Base-by-base conservation (phyloP, 2,888 invertebrate genomes). In the Luperina nickerlii region DNA sequence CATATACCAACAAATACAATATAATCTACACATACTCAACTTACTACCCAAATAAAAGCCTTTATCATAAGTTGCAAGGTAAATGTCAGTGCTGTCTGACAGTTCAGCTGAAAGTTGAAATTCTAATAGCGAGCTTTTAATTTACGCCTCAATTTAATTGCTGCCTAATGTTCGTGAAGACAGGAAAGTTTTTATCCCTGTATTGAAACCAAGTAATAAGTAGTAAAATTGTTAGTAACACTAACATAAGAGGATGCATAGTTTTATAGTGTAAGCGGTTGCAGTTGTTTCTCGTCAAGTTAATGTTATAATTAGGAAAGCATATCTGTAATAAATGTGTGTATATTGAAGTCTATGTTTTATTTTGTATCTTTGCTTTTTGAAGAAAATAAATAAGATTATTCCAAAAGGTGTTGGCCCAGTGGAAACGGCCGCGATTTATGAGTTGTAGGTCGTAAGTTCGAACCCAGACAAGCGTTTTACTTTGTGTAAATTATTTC, bases 251-350 rank as follows among this genome's bases (percentile, higher is more conserved):
- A 70, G 80, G 75, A 90, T 88, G 87, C 86, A 85, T 89, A 94
- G 91, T 92, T 93, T 92, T 93, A 92, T 94, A 94, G 93, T 87
- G 87, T 94, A 94, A 94, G 93, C 91, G 92, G 94, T 95, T 95
- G 94, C 91, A 94, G 94, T 95, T 96, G 95, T 96, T 90, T 95
- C 94, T 92, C 88, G 94, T 95, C 94, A 90, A 93, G 93, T 94
- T 94, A 93, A 94, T 94, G 95, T 96, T 96, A 91, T 95, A 94
- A 95, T 93, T 96, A 96, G 95, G 92, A 95, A 92, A 93, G 95
- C 96, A 96, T 96, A 96, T 96, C 96, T 96, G 95, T 96, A 96
- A 95, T 97, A 96, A 96, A 97, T 96, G 96, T 96, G 96, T 96
- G 96, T 96, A 96, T 95, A 96, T 95, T 95, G 93, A 94, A 80